Evolutionary conservation across 2,888 invertebrate species (phyloP).

Genomic region (Pycnomerus fuliginosus): DNA sequence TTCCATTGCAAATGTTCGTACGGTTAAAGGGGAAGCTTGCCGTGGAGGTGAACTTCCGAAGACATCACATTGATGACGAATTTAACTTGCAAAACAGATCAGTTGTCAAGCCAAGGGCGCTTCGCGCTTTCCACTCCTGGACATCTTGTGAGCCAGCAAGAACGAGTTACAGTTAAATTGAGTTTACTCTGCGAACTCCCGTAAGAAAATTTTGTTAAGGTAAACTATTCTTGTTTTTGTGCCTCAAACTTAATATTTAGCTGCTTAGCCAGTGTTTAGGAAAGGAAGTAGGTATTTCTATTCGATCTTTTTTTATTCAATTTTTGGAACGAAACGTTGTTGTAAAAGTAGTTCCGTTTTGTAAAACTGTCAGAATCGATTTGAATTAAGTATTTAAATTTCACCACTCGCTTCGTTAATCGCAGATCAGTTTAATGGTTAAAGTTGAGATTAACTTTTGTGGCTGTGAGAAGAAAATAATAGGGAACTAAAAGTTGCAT

Average conservation of each 20-base stretch:
- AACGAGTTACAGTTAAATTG: slow-evolving; percentile 47
- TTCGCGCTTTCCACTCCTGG: slow-evolving; percentile 22
- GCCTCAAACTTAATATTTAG: background rate
- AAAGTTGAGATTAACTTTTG: slow-evolving; percentile 20
- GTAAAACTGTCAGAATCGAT: slow-evolving; percentile 12
- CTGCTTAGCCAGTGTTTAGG: background rate
- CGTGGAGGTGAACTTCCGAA: slow-evolving; percentile 27
- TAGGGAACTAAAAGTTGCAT: slow-evolving; percentile 14
- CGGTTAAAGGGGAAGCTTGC: slow-evolving; percentile 25
- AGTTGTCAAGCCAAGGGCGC: slow-evolving; percentile 37
- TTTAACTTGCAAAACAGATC: slow-evolving; percentile 49
- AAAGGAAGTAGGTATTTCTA: background rate
- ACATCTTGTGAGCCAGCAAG: slow-evolving; percentile 42
- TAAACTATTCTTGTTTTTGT: slow-evolving; percentile 19
- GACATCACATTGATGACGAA: slow-evolving; percentile 30
- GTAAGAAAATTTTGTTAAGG: slow-evolving; percentile 35
- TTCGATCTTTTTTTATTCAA: slow-evolving; percentile 6
- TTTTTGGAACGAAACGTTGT: background rate
- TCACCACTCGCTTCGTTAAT: slow-evolving; percentile 7
- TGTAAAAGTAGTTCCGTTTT: slow-evolving; percentile 4
- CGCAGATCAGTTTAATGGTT: slow-evolving; percentile 15
- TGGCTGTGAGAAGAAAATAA: slow-evolving; percentile 12
- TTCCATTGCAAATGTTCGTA: slow-evolving; percentile 34
- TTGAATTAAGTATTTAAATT: slow-evolving; percentile 19
- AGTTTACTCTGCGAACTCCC: slow-evolving; percentile 43